Evolutionary conservation across 2,888 invertebrate species (phyloP), one percentile per base, ranked within the genome.

Genomic region (Cetonia aurata): DNA sequence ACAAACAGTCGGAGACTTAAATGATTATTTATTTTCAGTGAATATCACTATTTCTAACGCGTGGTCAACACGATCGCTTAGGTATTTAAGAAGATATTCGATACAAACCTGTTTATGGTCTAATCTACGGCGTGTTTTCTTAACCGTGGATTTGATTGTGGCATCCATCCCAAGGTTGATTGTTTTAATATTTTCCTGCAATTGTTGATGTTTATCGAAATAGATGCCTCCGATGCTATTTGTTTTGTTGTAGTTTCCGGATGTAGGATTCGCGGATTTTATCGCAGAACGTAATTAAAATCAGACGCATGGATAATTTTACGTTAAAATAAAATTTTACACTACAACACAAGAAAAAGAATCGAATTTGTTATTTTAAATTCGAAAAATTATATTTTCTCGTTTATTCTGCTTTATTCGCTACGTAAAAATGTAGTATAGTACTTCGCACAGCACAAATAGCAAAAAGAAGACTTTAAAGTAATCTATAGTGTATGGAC

Each of bases 141-240:
- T 57, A 55, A 55, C n/a, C 25, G 12, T 65, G 33, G 31, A 65
- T 15, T 17, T 41, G 50, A 17, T 65, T 65, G 50, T 37, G 37
- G 4, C 8, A 65, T 50, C 48, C 37, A 37, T 10, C 10, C 37
- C 62, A 65, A 65, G 62, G 62, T 65, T 65, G 50, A 50, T 56
- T 48, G 17, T 15, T 42, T 15, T 42, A 42, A 17, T 57, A 57
- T 57, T 42, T 55, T 55, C 55, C 33, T 57, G 57, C 42, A 57
- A 57, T 57, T 57, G 57, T 57, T 42, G 57, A 42, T 57, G 57
- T 57, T 57, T 42, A 57, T 57, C 42, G 19, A 48, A 57, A 42
- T 19, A 42, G 17, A 56, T 56, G 41, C 9, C 31, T 10, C 10
- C n/a, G 41, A 6, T n/a, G 55, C 31, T 10, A 55, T 42, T 57